Evolutionary conservation across 2,113 vertebrate species (phyloP).

Genomic region (Pteruthius melanotis): DNA sequence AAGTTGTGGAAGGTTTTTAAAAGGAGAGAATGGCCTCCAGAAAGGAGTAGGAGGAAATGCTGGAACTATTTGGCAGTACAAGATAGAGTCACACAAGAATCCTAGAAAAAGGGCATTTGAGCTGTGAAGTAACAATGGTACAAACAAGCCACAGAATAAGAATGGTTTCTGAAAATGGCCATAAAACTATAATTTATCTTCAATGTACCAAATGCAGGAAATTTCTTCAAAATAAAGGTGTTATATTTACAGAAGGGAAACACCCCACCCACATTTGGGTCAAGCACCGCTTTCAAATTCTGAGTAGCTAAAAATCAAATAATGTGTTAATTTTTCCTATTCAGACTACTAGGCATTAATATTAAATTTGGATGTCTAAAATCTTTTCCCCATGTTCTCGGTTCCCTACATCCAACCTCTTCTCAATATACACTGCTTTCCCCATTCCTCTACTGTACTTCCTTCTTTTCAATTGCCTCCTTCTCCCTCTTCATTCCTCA

Average conservation of each 20-base stretch:
- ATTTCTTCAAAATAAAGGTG: background rate
- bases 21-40: background rate
- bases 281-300: background rate
- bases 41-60: background rate
- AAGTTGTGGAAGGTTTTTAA: background rate
- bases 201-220: background rate
- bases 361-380: background rate
- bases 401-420: background rate
- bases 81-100: background rate
- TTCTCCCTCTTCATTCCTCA: background rate
- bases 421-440: background rate
- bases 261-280: accelerated
- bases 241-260: background rate
- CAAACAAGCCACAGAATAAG: background rate
- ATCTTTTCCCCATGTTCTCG: background rate
- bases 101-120: background rate
- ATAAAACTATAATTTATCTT: background rate
- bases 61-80: background rate
- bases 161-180: background rate
- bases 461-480: background rate
- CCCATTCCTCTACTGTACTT: background rate
- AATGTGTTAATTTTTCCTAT: accelerated
- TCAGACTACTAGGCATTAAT: background rate
- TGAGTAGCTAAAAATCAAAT: background rate
- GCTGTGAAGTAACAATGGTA: background rate